Evolutionary conservation across 2,888 invertebrate species (phyloP).

Genomic region (Gari tellinella): DNA sequence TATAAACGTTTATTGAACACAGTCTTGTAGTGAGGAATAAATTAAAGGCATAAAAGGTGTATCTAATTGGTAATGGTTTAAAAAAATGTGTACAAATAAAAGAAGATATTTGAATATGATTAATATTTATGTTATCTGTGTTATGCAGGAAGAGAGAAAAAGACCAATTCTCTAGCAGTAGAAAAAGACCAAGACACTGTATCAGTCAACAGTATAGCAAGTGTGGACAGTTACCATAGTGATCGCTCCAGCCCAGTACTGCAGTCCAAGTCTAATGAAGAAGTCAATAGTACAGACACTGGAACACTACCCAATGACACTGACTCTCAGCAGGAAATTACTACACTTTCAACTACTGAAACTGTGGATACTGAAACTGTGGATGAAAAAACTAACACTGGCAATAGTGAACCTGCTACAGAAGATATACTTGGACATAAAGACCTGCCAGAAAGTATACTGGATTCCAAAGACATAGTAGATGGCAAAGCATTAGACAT

Average conservation of each 20-base stretch:
- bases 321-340: not conserved
- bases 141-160: constrained; percentile 17
- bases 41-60: too few relatives aligned
- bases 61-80: too few relatives aligned
- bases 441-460: too few relatives aligned
- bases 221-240: constrained; percentile 35
- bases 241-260: not conserved
- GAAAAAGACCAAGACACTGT: constrained; percentile 31
- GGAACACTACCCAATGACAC: not conserved
- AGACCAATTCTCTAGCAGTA: not conserved
- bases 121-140: not conserved
- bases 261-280: not conserved
- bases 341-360: not conserved
- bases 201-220: constrained; percentile 45
- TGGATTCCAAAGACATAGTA: too few relatives aligned
- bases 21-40: too few relatives aligned
- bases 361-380: too few relatives aligned
- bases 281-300: not conserved
- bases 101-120: too few relatives aligned
- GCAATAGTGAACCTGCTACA: too few relatives aligned
- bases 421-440: too few relatives aligned
- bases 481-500: not conserved
- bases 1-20: too few relatives aligned
- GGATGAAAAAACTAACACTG: too few relatives aligned
- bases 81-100: too few relatives aligned